phyloP scores from a whole-genome alignment of 2,113 vertebrate genomes.

The Turnix velox region DNA sequence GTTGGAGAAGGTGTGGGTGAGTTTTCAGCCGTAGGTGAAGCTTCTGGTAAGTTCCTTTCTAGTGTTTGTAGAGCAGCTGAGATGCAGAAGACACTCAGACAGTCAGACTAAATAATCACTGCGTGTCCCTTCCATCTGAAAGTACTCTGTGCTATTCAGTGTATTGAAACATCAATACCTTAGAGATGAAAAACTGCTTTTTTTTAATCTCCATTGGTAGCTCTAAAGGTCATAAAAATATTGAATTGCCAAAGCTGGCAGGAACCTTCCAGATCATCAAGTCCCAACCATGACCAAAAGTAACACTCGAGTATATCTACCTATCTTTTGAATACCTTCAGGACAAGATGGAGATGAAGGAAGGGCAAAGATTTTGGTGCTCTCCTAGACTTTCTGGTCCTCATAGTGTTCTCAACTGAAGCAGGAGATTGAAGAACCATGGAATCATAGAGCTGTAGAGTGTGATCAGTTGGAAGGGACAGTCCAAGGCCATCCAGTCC shows the following conservation, averaged over 20 bases:
- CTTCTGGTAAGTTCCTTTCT: background rate
- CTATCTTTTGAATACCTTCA: too few species aligned
- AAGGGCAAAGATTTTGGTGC: background rate
- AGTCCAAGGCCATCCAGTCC: too few species aligned
- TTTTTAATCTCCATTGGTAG: background rate
- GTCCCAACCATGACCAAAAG: too few species aligned
- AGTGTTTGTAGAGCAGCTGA: background rate
- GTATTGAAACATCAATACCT: background rate
- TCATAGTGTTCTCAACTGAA: rapidly evolving
- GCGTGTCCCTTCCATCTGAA: background rate
- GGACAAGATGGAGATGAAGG: background rate
- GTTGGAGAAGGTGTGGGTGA: background rate
- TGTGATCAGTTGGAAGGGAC: too few species aligned
- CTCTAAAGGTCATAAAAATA: background rate
- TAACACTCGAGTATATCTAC: too few species aligned
- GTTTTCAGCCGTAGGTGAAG: background rate
- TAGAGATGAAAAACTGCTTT: background rate
- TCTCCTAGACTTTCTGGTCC: background rate
- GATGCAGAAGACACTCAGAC: background rate
- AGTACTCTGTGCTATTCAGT: background rate
- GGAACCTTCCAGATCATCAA: too few species aligned
- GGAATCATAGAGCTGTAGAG: too few species aligned
- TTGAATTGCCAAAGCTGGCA: too few species aligned
- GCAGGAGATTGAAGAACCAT: too few species aligned
- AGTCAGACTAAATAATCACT: background rate